Evolutionary conservation across 2,888 invertebrate species (phyloP), one percentile per base, ranked within the genome.

Genomic region (Nephrocerus scutellatus): DNA sequence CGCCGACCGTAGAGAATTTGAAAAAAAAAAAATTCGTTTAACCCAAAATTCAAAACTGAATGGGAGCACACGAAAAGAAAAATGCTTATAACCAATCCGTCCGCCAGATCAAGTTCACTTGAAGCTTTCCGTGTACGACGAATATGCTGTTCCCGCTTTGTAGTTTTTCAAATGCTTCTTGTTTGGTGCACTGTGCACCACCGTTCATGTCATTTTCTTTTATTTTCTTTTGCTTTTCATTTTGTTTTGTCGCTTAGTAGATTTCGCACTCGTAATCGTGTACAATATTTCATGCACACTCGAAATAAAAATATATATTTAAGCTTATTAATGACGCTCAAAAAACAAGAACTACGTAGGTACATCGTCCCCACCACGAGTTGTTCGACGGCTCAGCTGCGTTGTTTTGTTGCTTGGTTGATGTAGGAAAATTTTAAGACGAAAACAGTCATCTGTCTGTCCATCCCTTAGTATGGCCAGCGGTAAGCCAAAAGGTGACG

Each of bases 311-410:
- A n/a, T n/a, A n/a, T n/a, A n/a, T n/a, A 43, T 41, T 39, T 46
- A 46, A 46, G 46, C 46, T 46, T 44, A 43, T 46, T 46, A 46
- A 46, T 46, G 46, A 46, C 46, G 46, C 41, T 46, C 43, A 46
- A 44, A 46, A 44, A 46, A n/a, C n/a, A n/a, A n/a, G n/a, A n/a
- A n/a, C n/a, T n/a, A n/a, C n/a, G n/a, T n/a, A n/a, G n/a, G n/a
- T n/a, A n/a, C n/a, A n/a, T n/a, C n/a, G n/a, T n/a, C n/a, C n/a
- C n/a, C n/a, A n/a, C n/a, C n/a, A n/a, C n/a, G n/a, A n/a, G n/a
- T n/a, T n/a, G n/a, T n/a, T n/a, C n/a, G n/a, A n/a, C n/a, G n/a
- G n/a, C n/a, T n/a, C n/a, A n/a, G n/a, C n/a, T n/a, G n/a, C n/a
- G n/a, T n/a, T n/a, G n/a, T n/a, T n/a, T n/a, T n/a, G n/a, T n/a